A percentile compares a stretch with the other conserved stretches of the same genome.
Evolutionary conservation across 2,888 invertebrate species (phyloP).

Genomic region (Drosophila falleni): DNA sequence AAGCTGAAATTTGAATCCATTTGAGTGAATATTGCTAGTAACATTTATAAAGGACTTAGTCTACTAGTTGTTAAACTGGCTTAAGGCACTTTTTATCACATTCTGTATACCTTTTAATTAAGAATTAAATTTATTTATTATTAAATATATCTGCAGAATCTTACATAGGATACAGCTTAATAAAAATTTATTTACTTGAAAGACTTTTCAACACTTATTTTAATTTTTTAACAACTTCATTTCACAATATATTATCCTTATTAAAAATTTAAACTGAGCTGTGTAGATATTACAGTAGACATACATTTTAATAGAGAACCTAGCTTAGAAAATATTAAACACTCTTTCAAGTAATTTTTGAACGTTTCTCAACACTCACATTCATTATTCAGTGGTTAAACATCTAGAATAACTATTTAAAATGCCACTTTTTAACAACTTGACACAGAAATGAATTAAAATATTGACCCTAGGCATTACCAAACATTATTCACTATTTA

Average conservation of each 20-base stretch:
- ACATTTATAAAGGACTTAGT: constrained; percentile 24
- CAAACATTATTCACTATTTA: constrained; percentile 14
- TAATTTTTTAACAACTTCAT: neutral
- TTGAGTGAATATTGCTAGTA: constrained; percentile 13
- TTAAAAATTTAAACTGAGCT: neutral
- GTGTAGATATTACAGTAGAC: neutral
- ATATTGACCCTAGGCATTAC: constrained; percentile 10
- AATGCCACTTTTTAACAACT: neutral
- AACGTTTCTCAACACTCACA: neutral
- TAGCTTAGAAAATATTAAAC: neutral
- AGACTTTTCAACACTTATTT: neutral
- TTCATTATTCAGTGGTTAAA: neutral
- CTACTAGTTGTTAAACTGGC: constrained; percentile 19
- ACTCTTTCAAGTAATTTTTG: neutral
- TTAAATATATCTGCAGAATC: neutral
- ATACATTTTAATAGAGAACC: neutral
- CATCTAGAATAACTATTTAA: neutral
- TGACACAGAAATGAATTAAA: neutral
- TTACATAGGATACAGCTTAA: neutral
- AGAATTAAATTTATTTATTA: too few relatives aligned
- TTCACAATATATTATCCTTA: neutral
- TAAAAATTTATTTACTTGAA: neutral
- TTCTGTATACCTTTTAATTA: neutral
- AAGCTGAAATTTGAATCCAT: constrained; percentile 29
- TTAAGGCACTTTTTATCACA: constrained; percentile 1